Percentiles rank a stretch among this genome's conserved stretches.
Evolutionary conservation across 1,140 invertebrate species (phyloP).

Genomic region (Ladona fulva): DNA sequence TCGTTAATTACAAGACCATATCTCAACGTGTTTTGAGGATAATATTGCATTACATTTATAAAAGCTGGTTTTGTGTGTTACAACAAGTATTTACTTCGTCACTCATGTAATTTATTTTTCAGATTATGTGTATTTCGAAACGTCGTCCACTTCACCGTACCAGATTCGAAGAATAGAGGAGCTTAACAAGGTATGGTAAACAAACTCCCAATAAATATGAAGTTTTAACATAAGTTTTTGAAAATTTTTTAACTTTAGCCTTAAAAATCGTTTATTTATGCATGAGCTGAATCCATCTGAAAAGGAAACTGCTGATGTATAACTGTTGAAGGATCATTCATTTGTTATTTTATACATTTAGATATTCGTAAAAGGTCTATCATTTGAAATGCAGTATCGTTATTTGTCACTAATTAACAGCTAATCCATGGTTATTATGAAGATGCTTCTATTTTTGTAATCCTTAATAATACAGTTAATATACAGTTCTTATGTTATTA

Average conservation of each 20-base stretch:
- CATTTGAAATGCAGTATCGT: neutral
- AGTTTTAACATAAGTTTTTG: too few species aligned
- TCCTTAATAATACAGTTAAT: too few species aligned
- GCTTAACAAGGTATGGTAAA: slow-evolving; percentile 72
- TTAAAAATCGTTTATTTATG: too few species aligned
- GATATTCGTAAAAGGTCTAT: neutral
- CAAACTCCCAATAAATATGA: too few species aligned
- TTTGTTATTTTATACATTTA: neutral
- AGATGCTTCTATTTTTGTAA: too few species aligned
- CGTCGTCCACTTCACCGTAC: slow-evolving; percentile 88
- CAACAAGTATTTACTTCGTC: neutral
- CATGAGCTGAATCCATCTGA: neutral
- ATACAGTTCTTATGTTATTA: too few species aligned
- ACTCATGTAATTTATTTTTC: slow-evolving; percentile 22
- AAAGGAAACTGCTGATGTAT: neutral
- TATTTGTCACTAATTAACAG: too few species aligned
- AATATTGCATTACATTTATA: neutral
- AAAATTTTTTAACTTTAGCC: too few species aligned
- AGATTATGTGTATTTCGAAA: slow-evolving; percentile 99
- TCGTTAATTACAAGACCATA: neutral
- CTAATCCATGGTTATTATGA: too few species aligned
- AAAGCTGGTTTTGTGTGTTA: neutral
- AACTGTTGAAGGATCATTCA: neutral
- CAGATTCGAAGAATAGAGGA: slow-evolving; percentile 98
- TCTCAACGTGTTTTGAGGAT: neutral